Conservation (phyloP, 2,797 vertebrate species). For the Myotis planiceps region DNA sequence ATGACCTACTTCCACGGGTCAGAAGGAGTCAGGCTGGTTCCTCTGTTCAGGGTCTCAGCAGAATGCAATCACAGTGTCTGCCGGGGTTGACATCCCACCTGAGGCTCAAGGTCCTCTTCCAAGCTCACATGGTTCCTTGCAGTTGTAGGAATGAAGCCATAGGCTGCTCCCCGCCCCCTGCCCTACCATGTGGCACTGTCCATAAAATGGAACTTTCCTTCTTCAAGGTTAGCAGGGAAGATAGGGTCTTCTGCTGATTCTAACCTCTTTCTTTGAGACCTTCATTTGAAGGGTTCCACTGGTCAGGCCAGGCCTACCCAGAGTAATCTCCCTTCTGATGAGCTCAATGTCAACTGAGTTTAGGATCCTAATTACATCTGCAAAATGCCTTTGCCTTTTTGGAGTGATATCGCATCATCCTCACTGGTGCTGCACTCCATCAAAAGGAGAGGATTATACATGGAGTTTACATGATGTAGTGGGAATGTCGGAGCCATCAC, state of each 20-base stretch:
- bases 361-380: background rate
- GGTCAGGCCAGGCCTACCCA: background rate
- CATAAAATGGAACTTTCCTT: background rate
- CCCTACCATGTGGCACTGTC: background rate
- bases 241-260: background rate
- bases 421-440: background rate
- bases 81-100: background rate
- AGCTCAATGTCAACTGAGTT: background rate
- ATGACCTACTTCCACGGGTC: background rate
- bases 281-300: background rate
- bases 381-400: background rate
- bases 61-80: background rate
- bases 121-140: too few relatives aligned
- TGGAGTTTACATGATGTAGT: accelerated
- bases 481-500: background rate
- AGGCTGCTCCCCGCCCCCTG: background rate
- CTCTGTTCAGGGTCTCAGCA: background rate
- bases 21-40: background rate
- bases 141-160: background rate
- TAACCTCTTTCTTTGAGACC: background rate
- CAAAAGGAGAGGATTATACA: accelerated
- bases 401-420: background rate
- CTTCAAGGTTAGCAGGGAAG: background rate
- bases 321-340: background rate
- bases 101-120: background rate